Evolutionary conservation across 2,888 invertebrate genomes (phyloP).

Genomic region (Drosophila pseudotakahashii): DNA sequence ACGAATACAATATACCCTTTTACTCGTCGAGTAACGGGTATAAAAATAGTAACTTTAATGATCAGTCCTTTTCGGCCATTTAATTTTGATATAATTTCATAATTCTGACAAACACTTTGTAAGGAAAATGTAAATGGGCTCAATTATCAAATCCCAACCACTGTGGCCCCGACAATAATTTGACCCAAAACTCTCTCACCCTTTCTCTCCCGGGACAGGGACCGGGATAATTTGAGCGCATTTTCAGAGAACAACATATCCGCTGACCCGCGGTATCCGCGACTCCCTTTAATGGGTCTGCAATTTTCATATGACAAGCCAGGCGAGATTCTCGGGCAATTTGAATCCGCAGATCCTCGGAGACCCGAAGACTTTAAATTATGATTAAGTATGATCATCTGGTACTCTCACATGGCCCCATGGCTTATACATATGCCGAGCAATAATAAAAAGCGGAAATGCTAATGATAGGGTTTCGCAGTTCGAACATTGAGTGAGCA

Average conservation of each 20-base stretch:
- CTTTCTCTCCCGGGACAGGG: constrained; percentile 1
- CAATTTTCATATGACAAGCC: constrained; percentile 77
- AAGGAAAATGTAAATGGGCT: constrained; percentile 21
- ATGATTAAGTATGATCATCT: constrained; percentile 82
- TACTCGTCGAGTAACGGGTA: too few species aligned
- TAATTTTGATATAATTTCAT: constrained; percentile 11
- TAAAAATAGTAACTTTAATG: too few species aligned
- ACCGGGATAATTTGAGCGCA: constrained; percentile 65
- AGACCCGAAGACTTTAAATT: constrained; percentile 69
- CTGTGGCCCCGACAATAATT: constrained; percentile 36
- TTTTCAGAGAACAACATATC: constrained; percentile 73
- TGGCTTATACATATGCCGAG: constrained; percentile 44
- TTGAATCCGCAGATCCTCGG: constrained; percentile 57
- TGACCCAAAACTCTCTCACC: constrained; percentile 29
- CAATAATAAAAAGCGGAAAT: constrained; percentile 84
- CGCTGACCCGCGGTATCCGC: constrained; percentile 51
- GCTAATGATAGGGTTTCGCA: constrained; percentile 83
- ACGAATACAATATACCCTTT: too few species aligned
- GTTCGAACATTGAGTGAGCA: constrained; percentile 37
- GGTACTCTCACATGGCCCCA: constrained; percentile 37
- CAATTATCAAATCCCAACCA: constrained; percentile 29
- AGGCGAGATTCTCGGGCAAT: constrained; percentile 53
- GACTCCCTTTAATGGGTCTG: constrained; percentile 69
- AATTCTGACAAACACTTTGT: constrained; percentile 1
- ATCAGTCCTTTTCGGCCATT: background rate